A percentile compares a stretch with the other conserved stretches of the same genome.
phyloP scores from a whole-genome alignment of 2,113 vertebrate genomes.

The Aviceda subcristata region DNA sequence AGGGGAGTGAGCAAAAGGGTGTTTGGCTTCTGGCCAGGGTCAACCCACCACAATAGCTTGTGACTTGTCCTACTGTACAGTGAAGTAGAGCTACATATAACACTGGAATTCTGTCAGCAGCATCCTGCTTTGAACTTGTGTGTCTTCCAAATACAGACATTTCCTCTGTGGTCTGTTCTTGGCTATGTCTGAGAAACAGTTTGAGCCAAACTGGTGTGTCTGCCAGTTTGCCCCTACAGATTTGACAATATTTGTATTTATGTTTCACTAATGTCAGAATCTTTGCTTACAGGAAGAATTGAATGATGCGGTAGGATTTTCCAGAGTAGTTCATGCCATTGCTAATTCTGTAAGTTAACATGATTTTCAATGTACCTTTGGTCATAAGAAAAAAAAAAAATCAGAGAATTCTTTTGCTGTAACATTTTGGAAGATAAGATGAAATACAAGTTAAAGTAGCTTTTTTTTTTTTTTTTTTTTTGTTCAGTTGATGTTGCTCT shows the following conservation, averaged over 20 bases:
- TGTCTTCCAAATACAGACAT: background rate
- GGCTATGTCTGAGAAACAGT: background rate
- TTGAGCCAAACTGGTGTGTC: background rate
- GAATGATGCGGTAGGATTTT: constrained; percentile 96
- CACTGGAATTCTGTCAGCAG: background rate
- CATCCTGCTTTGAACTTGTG: background rate
- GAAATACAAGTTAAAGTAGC: background rate
- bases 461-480: background rate
- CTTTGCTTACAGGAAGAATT: constrained; percentile 84
- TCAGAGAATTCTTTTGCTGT: background rate
- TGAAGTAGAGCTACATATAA: background rate
- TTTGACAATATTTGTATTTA: background rate
- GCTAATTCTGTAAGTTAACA: constrained; percentile 89
- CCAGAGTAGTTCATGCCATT: constrained; percentile 91
- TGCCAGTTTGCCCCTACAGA: background rate
- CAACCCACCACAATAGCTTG: background rate
- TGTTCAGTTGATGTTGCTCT: background rate
- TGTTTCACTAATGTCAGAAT: background rate
- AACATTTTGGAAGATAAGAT: background rate
- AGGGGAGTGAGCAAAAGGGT: background rate
- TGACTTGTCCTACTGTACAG: background rate
- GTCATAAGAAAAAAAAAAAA: background rate
- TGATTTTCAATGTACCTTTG: background rate
- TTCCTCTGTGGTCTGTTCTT: background rate
- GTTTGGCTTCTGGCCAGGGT: background rate